Evolutionary conservation across 2,797 vertebrate genomes (phyloP).

Genomic region (Hoplostethus mediterraneus): DNA sequence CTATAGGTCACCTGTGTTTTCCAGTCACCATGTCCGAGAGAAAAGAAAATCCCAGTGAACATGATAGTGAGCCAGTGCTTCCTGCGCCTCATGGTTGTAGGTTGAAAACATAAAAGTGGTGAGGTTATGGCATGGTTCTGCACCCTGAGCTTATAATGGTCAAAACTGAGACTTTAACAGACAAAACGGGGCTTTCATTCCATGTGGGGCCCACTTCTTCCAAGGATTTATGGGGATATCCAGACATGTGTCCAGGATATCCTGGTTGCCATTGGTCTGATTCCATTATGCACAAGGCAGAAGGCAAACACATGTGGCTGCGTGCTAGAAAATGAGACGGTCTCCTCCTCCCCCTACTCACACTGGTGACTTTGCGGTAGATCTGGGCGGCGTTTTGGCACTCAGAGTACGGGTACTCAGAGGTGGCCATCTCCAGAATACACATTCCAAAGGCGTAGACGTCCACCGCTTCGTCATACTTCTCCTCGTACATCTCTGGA

Average conservation of each 20-base stretch:
- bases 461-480: slow-evolving; percentile 97
- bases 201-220: slow-evolving; percentile 30
- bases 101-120: slow-evolving; percentile 15
- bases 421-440: slow-evolving; percentile 99
- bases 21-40: background rate
- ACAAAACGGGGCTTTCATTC: slow-evolving; percentile 29
- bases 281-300: slow-evolving; percentile 23
- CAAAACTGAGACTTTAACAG: slow-evolving; percentile 52
- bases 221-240: slow-evolving; percentile 37
- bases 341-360: slow-evolving; percentile 80
- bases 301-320: slow-evolving; percentile 46
- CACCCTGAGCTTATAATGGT: slow-evolving; percentile 42
- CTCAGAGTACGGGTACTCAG: slow-evolving; percentile 98
- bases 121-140: slow-evolving; percentile 8
- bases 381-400: slow-evolving; percentile 99
- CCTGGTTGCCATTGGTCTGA: slow-evolving; percentile 30
- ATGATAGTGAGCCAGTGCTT: slow-evolving; percentile 16
- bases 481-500: slow-evolving; percentile 99
- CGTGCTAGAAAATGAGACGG: background rate
- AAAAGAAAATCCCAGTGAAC: background rate
- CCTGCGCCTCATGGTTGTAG: slow-evolving; percentile 38
- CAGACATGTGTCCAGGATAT: slow-evolving; percentile 19
- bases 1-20: slow-evolving; percentile 4
- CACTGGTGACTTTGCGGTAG: slow-evolving; percentile 99
- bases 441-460: slow-evolving; percentile 99